A percentile compares a stretch with the other conserved stretches of the same genome.
Evolutionary conservation across 2,797 vertebrate genomes (phyloP).

Genomic region (Brachymystax lenok): DNA sequence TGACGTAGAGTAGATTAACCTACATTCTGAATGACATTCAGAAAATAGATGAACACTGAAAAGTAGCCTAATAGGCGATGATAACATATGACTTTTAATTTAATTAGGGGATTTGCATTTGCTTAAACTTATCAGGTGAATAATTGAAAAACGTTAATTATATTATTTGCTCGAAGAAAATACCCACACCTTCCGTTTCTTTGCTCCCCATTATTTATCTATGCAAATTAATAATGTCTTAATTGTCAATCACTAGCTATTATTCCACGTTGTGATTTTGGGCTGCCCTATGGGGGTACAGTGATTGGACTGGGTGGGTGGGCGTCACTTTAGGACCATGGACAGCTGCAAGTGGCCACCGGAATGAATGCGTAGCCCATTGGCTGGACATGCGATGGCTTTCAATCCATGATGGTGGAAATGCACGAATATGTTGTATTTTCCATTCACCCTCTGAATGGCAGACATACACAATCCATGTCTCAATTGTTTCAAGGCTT

Average conservation of each 20-base stretch:
- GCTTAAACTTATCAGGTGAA: background rate
- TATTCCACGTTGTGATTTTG: background rate
- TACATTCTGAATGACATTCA: background rate
- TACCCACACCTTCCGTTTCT: no score
- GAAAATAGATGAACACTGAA: background rate
- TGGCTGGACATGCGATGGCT: background rate
- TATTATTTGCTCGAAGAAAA: no score
- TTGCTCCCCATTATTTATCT: no score
- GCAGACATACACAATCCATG: no score
- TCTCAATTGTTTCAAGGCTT: no score
- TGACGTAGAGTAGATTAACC: background rate
- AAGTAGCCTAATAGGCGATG: background rate
- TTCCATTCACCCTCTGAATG: no score
- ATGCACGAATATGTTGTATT: background rate
- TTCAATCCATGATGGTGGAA: background rate
- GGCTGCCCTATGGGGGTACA: background rate
- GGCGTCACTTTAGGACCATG: conserved; percentile 30
- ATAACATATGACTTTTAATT: background rate
- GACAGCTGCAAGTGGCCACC: conserved; percentile 16
- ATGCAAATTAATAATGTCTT: no score
- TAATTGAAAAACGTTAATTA: background rate
- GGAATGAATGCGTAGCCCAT: background rate
- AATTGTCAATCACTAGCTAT: background rate
- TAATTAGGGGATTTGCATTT: background rate
- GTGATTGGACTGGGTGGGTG: background rate